Base-by-base conservation (phyloP, 2,888 invertebrate species). In the Chironomus tentans region DNA sequence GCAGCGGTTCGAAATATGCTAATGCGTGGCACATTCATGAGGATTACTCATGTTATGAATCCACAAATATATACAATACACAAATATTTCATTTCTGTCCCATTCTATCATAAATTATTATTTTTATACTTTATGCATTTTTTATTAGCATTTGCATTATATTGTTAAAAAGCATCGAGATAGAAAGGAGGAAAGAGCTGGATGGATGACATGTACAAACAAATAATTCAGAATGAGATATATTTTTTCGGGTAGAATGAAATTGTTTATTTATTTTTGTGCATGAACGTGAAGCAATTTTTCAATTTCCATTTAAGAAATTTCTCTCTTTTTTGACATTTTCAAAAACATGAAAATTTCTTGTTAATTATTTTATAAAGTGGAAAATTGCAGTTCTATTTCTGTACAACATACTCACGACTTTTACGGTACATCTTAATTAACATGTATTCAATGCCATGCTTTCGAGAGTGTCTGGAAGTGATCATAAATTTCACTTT, bases 401-500 rank as follows among this genome's bases (percentile, higher is more conserved):
- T 38, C 38, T 38, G 38, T 1, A 10, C 38, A 28, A 28, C 5
- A 3, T 28, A 28, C 28, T 28, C 28, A 38, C 38, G 38, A 38
- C 10, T 38, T 38, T 38, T 38, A 38, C 38, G 38, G 38, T 38
- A 38, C 38, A 38, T 56, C 70, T 70, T 70, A 70, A 70, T 72
- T 72, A 61, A 72, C 10, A 70, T 13, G 24, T 65, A 18, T 15
- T 56, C n/a, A 56, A 56, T 56, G 56, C 18, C 56, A 56, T 56
- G 56, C 15, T 56, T 18, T 56, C n/a, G 15, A 56, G 18, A 15
- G 18, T 56, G 13, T 65, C 65, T 47, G 38, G 62, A 61, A 61
- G 38, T 70, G 62, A 62, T 62, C 72, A 72, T 72, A 72, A 72
- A 72, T 72, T 72, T 72, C 61, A 56, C 21, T 48, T 71, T 47